Percentiles rank a stretch among this genome's conserved stretches.
phyloP scores from a whole-genome alignment of 2,888 invertebrate species.

The Ormyrus nitidulus region DNA sequence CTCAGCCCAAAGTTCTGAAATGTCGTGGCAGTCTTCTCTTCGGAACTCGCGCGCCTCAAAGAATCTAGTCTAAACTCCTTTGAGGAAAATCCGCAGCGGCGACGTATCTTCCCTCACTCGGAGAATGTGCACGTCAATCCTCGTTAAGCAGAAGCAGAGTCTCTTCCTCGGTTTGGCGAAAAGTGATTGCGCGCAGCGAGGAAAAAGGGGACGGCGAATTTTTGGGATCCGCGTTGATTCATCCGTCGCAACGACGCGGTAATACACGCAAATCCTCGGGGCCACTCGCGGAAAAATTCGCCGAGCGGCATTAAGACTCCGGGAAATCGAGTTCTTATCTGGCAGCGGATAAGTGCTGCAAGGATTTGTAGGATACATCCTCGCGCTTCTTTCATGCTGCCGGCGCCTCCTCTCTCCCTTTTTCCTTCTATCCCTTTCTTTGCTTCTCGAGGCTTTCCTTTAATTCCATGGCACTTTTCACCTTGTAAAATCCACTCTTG shows the following conservation, averaged over 20 bases:
- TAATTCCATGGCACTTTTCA: conserved; percentile 39
- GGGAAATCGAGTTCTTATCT: conserved; percentile 47
- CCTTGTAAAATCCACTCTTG: conserved; percentile 13
- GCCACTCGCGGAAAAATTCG: conserved; percentile 11
- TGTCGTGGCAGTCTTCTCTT: too few species aligned
- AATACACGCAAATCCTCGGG: conserved; percentile 21
- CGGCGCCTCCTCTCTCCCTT: not conserved
- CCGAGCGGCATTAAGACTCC: conserved; percentile 28
- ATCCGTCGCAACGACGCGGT: not conserved
- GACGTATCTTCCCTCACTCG: not conserved
- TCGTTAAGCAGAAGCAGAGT: conserved; percentile 8
- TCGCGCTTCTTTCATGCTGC: conserved; percentile 4
- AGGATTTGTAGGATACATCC: conserved; percentile 26
- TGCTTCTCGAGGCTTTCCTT: not conserved
- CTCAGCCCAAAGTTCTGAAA: too few species aligned
- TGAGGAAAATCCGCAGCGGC: too few species aligned
- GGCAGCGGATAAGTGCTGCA: conserved; percentile 30
- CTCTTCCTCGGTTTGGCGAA: not conserved
- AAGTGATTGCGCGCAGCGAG: not conserved
- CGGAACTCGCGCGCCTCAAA: too few species aligned
- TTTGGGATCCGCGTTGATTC: conserved; percentile 10
- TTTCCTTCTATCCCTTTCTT: conserved; percentile 2
- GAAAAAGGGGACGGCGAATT: too few species aligned
- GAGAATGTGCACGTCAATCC: conserved; percentile 7
- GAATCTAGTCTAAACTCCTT: too few species aligned